Evolutionary conservation across 92 coral and sea anemone species (phyloP).

Genomic region (Anthopleura xanthogrammica): DNA sequence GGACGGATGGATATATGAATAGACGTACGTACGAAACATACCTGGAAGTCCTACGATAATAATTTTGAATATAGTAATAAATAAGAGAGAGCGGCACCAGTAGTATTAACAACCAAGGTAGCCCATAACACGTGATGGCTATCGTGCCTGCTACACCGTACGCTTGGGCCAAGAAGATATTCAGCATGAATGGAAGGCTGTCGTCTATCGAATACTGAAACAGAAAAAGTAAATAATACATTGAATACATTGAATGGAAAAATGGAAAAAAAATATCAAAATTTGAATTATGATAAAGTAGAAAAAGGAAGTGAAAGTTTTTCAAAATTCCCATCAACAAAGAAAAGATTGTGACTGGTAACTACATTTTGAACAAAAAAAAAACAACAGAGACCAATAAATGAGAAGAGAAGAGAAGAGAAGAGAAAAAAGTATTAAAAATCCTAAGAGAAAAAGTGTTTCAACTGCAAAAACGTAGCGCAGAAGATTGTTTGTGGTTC

Average conservation of each 20-base stretch:
- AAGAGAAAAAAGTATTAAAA: no score
- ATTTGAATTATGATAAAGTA: background rate
- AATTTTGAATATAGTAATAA: conserved; percentile 92
- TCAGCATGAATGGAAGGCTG: conserved; percentile 94
- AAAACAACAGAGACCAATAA: no score
- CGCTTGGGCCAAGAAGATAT: conserved; percentile 97
- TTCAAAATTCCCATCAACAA: no score
- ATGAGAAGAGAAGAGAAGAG: no score
- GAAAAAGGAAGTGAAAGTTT: no score
- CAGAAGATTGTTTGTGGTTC: no score
- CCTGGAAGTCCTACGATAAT: conserved; percentile 98
- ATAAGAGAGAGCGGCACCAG: conserved; percentile 81
- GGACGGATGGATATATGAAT: background rate
- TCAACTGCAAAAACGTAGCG: no score
- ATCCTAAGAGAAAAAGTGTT: no score
- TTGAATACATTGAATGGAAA: background rate
- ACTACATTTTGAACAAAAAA: no score
- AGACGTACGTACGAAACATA: conserved; percentile 4
- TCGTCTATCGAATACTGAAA: conserved; percentile 95
- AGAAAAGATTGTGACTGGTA: no score
- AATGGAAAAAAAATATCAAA: background rate
- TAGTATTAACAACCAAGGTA: conserved; percentile 89
- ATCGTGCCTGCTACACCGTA: conserved; percentile 93
- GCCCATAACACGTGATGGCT: conserved; percentile 94
- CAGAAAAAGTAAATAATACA: background rate